Evolutionary conservation across 2,113 vertebrate genomes (phyloP).

Genomic region (Scalopus aquaticus): DNA sequence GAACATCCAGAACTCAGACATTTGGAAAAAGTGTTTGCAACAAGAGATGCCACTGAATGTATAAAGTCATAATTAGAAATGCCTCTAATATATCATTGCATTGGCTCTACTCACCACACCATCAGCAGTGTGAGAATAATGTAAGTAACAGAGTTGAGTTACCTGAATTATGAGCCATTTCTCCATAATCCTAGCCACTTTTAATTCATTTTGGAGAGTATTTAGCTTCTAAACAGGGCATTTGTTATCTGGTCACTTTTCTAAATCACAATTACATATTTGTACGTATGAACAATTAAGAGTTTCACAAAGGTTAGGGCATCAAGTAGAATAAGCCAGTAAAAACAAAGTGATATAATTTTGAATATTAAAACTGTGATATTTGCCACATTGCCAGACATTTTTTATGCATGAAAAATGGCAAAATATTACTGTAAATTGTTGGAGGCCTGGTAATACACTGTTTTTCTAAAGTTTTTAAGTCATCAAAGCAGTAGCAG

Average conservation of each 20-base stretch:
- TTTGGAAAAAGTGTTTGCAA: constrained; percentile 48
- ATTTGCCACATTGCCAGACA: constrained; percentile 11
- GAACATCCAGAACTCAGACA: not conserved
- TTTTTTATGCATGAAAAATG: constrained; percentile 11
- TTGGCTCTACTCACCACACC: not conserved
- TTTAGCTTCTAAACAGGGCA: constrained; percentile 34
- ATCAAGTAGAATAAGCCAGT: constrained; percentile 16
- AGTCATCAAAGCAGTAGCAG: constrained; percentile 63
- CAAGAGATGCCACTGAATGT: constrained; percentile 3
- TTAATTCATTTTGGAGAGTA: constrained; percentile 14
- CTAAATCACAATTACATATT: not conserved
- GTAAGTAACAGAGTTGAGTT: constrained; percentile 32
- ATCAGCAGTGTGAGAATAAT: constrained; percentile 13
- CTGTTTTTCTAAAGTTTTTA: constrained; percentile 74
- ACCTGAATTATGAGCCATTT: constrained; percentile 37
- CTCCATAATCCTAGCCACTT: constrained; percentile 1
- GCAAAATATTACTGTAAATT: constrained; percentile 51
- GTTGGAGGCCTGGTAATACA: constrained; percentile 44
- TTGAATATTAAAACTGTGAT: constrained; percentile 51
- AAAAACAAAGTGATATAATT: constrained; percentile 36
- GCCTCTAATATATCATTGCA: not conserved
- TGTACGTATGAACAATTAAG: constrained; percentile 36
- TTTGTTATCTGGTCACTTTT: constrained; percentile 44
- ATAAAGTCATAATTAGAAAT: constrained; percentile 13
- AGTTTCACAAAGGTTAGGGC: constrained; percentile 19